These are phyloP conservation scores for Pimpla rufipes DNA, from an alignment of 2,888 invertebrate species.

Conservation along the genomic window DNA sequence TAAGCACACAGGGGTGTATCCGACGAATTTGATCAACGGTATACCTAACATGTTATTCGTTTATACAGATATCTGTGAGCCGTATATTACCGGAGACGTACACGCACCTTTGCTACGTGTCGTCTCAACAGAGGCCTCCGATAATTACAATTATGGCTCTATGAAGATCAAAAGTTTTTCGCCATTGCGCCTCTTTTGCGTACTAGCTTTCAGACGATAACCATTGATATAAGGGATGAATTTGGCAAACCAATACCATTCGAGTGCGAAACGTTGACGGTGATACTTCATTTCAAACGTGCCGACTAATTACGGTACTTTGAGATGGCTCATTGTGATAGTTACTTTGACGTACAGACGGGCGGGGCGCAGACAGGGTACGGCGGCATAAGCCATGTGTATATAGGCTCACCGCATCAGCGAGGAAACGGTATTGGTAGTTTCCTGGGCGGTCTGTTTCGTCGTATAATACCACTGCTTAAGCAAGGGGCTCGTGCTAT, in stretches of 20 bases:
- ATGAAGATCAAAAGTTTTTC: slow-evolving; percentile 21
- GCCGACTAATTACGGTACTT: slow-evolving; percentile 10
- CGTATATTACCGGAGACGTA: too few species aligned
- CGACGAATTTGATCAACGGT: too few species aligned
- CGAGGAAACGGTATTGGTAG: slow-evolving; percentile 18
- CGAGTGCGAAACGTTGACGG: slow-evolving; percentile 32
- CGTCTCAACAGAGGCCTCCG: too few species aligned
- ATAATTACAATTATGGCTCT: too few species aligned
- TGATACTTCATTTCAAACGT: slow-evolving; percentile 36
- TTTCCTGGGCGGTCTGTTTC: slow-evolving; percentile 19
- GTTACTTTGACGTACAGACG: slow-evolving; percentile 19
- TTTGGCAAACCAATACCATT: slow-evolving; percentile 33
- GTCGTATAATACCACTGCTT: slow-evolving; percentile 5
- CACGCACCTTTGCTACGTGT: too few species aligned
- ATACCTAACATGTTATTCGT: too few species aligned
- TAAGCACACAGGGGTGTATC: slow-evolving; percentile 4
- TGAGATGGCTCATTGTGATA: too few species aligned
- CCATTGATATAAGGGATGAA: too few species aligned
- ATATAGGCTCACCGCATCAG: too few species aligned
- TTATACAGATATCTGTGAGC: too few species aligned
- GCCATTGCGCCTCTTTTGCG: slow-evolving; percentile 16
- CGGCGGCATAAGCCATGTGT: too few species aligned
- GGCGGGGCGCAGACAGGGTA: slow-evolving; percentile 12
- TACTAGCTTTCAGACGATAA: slow-evolving; percentile 43
- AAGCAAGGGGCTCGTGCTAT: slow-evolving; percentile 6